Base-by-base conservation (phyloP, 2,113 vertebrate species). In the Lycaon pictus region DNA sequence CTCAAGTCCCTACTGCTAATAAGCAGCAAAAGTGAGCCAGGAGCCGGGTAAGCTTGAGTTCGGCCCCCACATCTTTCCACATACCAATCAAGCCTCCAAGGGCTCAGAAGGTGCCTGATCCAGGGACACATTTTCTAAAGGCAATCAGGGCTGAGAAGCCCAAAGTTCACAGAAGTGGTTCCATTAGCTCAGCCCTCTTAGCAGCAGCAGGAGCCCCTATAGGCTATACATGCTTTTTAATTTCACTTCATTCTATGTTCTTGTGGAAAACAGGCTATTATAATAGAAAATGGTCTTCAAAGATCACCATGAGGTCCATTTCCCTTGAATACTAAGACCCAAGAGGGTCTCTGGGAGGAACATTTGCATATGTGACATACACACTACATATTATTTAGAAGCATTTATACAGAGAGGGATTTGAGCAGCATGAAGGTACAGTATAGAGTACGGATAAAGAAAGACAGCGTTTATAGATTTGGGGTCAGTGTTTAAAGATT, bases 291-390 rank as follows among this genome's bases (percentile, higher is more conserved):
- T 11, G 62, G 81, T 37, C 67, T 88, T 79, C 27, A 13, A 65
- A 77, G 82, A 83, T 71, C 74, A 71, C 94, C 94, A 48, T 1
- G 55, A 82, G 85, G 48, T 63, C 88, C 71, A n/a, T 82, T 72
- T 87, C 67, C 85, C 82, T 51, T 19, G n/a, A 10, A 76, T n/a
- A 23, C 89, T 32, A 71, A 79, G n/a, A 69, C 43, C 69, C 60
- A 60, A 65, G 29, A 25, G 43, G 65, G 63, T 65, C 27, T n/a
- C 25, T 20, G 71, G 67, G 56, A 88, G 81, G 62, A 15, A 32
- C 13, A 58, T 13, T 5, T 55, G 76, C 76, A 23, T 23, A 22
- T 3, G 4, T 6, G 16, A 63, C 43, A 17, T 43, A 4, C 58
- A 8, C 0, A 2, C 25, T 12, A 7, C 58, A 4, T 7, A 25